A percentile compares a stretch with the other conserved stretches of the same genome.
phyloP scores from a whole-genome alignment of 2,888 invertebrate genomes.

The Physocephala rufipes region DNA sequence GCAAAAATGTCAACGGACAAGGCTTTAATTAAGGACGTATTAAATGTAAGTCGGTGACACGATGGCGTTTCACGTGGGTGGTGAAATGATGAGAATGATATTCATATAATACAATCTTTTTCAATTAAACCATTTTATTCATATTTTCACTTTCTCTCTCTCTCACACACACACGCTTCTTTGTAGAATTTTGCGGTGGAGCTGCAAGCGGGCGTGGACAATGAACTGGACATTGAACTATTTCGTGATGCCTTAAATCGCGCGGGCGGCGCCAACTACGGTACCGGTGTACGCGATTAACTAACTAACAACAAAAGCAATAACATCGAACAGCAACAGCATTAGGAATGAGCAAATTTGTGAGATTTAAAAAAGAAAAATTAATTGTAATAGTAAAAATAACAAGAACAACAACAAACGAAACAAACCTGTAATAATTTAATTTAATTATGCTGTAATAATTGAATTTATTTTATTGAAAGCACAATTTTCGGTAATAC shows the following conservation, averaged over 20 bases:
- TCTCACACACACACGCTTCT: constrained; percentile 23
- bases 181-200: constrained; percentile 82
- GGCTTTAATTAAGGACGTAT: constrained; percentile 78
- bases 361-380: neutral
- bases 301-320: constrained; percentile 41
- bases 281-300: constrained; percentile 75
- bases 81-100: neutral
- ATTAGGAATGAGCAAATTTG: no score
- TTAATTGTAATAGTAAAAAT: constrained; percentile 2
- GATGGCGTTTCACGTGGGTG: constrained; percentile 13
- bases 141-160: constrained; percentile 1
- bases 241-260: constrained; percentile 76
- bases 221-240: constrained; percentile 76
- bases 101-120: no score
- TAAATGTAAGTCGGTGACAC: constrained; percentile 70
- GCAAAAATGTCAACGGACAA: constrained; percentile 87
- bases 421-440: constrained; percentile 34
- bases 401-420: constrained; percentile 37
- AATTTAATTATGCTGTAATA: constrained; percentile 34
- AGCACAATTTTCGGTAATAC: neutral
- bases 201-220: constrained; percentile 74
- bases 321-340: neutral
- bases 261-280: constrained; percentile 84
- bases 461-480: constrained; percentile 19
- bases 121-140: neutral